These are phyloP conservation scores for Umimayanthus kanabou DNA, from an alignment of 92 coral and sea anemone species.

Conservation along the genomic window DNA sequence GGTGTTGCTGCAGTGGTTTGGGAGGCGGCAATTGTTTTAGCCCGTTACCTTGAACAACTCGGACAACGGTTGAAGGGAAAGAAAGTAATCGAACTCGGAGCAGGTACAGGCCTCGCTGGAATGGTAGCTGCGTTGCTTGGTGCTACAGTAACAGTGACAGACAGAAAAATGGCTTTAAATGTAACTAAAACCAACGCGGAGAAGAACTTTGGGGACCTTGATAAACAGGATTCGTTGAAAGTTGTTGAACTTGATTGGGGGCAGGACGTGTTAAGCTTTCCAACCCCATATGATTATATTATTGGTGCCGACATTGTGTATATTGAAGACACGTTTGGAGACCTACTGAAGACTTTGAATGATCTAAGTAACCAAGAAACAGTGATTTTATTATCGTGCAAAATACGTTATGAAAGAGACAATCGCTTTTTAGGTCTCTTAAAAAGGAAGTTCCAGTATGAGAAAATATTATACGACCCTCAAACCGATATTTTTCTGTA, in stretches of 20 bases:
- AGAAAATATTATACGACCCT: conserved; percentile 66
- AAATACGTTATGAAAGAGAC: conserved; percentile 92
- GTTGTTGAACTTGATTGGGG: conserved; percentile 92
- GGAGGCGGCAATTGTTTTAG: conserved; percentile 95
- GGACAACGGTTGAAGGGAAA: conserved; percentile 56
- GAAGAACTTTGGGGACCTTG: conserved; percentile 59
- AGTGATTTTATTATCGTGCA: conserved; percentile 76
- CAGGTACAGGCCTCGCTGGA: conserved; percentile 93
- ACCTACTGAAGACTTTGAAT: conserved; percentile 69
- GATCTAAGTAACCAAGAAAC: conserved; percentile 78
- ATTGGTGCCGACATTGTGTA: conserved; percentile 97
- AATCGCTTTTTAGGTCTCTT: conserved; percentile 77
- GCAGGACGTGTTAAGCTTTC: conserved; percentile 66
- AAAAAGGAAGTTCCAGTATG: conserved; percentile 51
- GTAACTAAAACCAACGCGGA: conserved; percentile 74
- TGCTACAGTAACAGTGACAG: conserved; percentile 79
- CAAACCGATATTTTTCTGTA: conserved; percentile 70
- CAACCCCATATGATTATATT: conserved; percentile 78
- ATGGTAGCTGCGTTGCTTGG: conserved; percentile 93
- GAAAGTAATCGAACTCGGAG: conserved; percentile 90
- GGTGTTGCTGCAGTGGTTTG: conserved; percentile 99
- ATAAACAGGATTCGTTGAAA: conserved; percentile 18
- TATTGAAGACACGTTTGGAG: conserved; percentile 85
- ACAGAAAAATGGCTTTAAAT: conserved; percentile 80
- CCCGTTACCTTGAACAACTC: conserved; percentile 75